Base-by-base conservation (phyloP, 1,140 invertebrate species). In the Megalonaias nervosa region DNA sequence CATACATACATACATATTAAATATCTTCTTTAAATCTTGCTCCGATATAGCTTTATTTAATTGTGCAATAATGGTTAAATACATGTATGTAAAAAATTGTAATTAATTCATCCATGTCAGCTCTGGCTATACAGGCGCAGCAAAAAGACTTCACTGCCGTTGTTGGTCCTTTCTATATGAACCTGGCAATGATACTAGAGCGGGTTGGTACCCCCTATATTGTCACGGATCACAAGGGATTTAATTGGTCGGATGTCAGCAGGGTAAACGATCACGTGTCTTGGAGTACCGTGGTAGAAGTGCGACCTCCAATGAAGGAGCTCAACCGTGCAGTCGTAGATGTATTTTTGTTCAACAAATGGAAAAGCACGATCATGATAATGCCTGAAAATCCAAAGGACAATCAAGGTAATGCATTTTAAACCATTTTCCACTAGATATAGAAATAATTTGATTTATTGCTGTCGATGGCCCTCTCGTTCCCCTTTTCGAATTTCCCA, bases 161-260 rank as follows among this genome's bases (percentile, higher is more conserved):
- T 5, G 85, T 89, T 58, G 88, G 88, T 48, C 88, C 88, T 14
- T 89, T 85, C 59, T 89, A 89, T 67, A 82, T 81, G n/a, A 89
- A 87, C 65, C 67, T 89, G 21, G 88, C 88, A 19, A 87, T 89
- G 86, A 82, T 88, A 1, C 64, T 87, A 3, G 83, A 88, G 64
- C 31, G 77, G 19, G 58, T 79, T n/a, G 61, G 76, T 19, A 86
- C 87, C n/a, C 85, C 88, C 0, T 89, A 89, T 66, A 66, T 89
- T n/a, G 77, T 89, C 23, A 89, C 88, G 9, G 85, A 87, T 62
- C 81, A 86, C 77, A 87, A 85, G 74, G 88, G 88, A 3, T 85
- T 85, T 79, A 78, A 87, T 73, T 88, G 86, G 84, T 83, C 86
- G 19, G 88, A 89, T 59, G 82, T 82, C 58, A 86, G 76, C 60